Evolutionary conservation across 2,113 vertebrate species (phyloP), one percentile per base, ranked within the genome.

Genomic region (Calidris pugnax): DNA sequence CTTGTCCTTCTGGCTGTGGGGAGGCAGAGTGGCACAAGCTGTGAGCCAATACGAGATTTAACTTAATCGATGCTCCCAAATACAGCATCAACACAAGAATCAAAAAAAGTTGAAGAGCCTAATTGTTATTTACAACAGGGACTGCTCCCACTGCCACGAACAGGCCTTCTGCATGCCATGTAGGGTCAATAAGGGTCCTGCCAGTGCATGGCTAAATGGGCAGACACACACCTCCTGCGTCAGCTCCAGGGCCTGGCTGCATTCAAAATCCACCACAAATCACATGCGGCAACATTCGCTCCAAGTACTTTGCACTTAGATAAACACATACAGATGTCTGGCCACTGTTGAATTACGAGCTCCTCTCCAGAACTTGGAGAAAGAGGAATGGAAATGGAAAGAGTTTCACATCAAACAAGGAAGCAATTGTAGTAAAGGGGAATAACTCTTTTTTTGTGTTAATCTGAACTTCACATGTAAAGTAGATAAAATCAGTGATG

Each of bases 1-100:
- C 82, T 97, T 90, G 82, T 96, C 85, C 93, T 96, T 90, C 71
- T 87, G 78, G 62, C 87, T 82, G 63, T 81, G 60, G 37, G 48
- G 71, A 94, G 55, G 69, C 47, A 80, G 73, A 86, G 57, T 69
- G 55, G 56, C 94, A 92, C 68, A 35, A 33, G 71, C 79, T 57
- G 82, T 33, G 89, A 96, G 60, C 63, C 83, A 87, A 66, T 59
- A 51, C 24, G 63, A 78, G 45, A 32, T 83, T 87, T 89, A 87
- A 83, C 66, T 72, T 85, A 79, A 87, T 80, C 28, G 45, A 14
- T 39, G 45, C 45, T 91, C 74, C 87, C 55, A 86, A 92, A 51
- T 50, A 62, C 55, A 77, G 53, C 69, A 80, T 18, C 79, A 81
- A 85, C 72, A 71, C 33, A 82, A 60, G 60, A 59, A 79, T 23